Evolutionary conservation across 2,113 vertebrate genomes (phyloP), one percentile per base, ranked within the genome.

Genomic region (Condylura cristata): DNA sequence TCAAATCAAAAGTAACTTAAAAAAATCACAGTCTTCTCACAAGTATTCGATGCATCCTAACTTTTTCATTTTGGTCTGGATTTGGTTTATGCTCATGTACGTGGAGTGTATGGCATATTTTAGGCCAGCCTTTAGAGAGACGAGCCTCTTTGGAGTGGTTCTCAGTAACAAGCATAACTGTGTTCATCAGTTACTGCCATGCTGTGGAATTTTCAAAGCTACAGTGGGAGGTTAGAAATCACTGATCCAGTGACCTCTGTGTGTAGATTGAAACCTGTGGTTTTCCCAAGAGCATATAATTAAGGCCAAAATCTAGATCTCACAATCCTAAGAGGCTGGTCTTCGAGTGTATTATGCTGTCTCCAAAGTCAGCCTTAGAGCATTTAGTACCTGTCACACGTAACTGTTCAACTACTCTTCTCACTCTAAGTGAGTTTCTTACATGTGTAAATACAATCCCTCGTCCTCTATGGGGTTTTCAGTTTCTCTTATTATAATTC

Each of bases 321-420:
- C 39, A 75, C 16, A 56, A 44, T 20, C 39, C 41, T 18, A 56
- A 20, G 16, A 7, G 56, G 28, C 72, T 48, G 11, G 41, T 72
- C 89, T 56, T 81, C 34, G 56, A 68, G 46, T 60, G 18, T 28
- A 9, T 75, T 68, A 39, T 72, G 11, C 17, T 82, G 10, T 58
- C 75, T 88, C 86, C 37, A 84, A 70, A 87, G 66, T 95, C 11
- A 66, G 5, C 14, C 79, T 86, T 39, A 65, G 39, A 20, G 70
- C n/a, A 81, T 86, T 75, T 81, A 28, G 72, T 75, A 80, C 61
- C 11, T 60, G n/a, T 39, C 58, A 39, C 37, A 17, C 26, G 12
- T 46, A 88, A 41, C 20, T n/a, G 37, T 93, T 92, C 81, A 80
- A 89, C n/a, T 46, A 53, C 39, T 76, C 41, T 70, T 90, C 92